Conservation (phyloP, 2,113 vertebrate species). For the Malurus cyaneus region DNA sequence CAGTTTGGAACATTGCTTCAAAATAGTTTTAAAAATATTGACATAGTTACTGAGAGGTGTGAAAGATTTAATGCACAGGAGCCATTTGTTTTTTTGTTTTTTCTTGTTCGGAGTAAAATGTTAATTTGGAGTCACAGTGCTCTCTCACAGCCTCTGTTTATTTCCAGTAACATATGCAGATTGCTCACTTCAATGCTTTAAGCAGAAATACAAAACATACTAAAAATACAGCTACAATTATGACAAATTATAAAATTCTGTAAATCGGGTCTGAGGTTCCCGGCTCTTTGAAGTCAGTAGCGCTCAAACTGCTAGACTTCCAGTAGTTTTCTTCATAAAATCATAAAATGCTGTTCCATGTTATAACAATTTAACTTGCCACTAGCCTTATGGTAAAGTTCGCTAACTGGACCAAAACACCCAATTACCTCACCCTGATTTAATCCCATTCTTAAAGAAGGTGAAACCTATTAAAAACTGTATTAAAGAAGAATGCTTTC, state of each 20-base stretch:
- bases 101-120: background rate
- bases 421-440: background rate
- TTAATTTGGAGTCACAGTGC: background rate
- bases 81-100: background rate
- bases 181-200: background rate
- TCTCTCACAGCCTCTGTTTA: background rate
- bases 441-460: background rate
- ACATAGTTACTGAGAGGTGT: background rate
- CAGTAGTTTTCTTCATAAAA: slow-evolving; percentile 47
- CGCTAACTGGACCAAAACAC: background rate
- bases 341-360: background rate
- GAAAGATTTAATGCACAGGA: background rate
- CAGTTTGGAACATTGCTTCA: background rate
- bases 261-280: background rate
- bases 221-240: background rate
- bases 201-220: background rate
- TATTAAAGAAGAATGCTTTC: background rate
- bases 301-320: background rate
- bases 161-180: background rate
- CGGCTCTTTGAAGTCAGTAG: slow-evolving; percentile 27
- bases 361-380: slow-evolving; percentile 31
- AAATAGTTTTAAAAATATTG: slow-evolving; percentile 6
- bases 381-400: background rate
- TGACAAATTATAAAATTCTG: slow-evolving; percentile 35
- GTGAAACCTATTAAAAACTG: background rate